Percentiles rank a stretch among this genome's conserved stretches.
Evolutionary conservation across 2,888 invertebrate species (phyloP).

Genomic region (Campoplex capitator): DNA sequence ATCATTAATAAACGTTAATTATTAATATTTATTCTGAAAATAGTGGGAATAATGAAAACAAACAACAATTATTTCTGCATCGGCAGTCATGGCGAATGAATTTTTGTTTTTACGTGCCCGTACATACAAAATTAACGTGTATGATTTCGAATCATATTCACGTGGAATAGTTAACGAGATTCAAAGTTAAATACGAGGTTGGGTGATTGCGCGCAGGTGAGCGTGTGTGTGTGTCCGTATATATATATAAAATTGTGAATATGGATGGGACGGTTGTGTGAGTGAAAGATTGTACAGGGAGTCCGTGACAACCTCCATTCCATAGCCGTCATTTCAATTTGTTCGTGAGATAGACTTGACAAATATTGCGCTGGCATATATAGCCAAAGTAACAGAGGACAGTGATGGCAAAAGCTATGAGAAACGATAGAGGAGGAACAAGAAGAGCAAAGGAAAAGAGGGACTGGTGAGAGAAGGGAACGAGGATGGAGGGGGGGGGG

Average conservation of each 20-base stretch:
- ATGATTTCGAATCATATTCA: neutral
- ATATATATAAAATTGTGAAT: neutral
- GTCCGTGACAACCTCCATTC: slow-evolving; percentile 75
- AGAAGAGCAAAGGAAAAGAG: slow-evolving; percentile 23
- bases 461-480: neutral
- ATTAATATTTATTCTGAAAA: neutral
- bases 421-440: slow-evolving; percentile 2
- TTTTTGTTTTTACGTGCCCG: neutral
- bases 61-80: neutral
- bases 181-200: slow-evolving; percentile 18
- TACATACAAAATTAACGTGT: slow-evolving; percentile 10
- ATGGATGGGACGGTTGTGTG: slow-evolving; percentile 7
- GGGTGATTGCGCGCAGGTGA: neutral
- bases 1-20: neutral
- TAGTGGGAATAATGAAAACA: neutral
- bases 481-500: neutral
- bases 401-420: neutral
- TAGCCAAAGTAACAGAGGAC: neutral
- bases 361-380: slow-evolving; percentile 75
- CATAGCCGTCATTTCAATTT: slow-evolving; percentile 80
- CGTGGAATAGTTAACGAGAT: neutral
- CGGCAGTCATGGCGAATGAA: neutral
- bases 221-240: neutral
- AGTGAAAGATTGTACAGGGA: slow-evolving; percentile 34
- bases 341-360: slow-evolving; percentile 76